These are phyloP conservation scores for Atrina japonica DNA, from an alignment of 2,888 invertebrate species.

Conservation along the genomic window DNA sequence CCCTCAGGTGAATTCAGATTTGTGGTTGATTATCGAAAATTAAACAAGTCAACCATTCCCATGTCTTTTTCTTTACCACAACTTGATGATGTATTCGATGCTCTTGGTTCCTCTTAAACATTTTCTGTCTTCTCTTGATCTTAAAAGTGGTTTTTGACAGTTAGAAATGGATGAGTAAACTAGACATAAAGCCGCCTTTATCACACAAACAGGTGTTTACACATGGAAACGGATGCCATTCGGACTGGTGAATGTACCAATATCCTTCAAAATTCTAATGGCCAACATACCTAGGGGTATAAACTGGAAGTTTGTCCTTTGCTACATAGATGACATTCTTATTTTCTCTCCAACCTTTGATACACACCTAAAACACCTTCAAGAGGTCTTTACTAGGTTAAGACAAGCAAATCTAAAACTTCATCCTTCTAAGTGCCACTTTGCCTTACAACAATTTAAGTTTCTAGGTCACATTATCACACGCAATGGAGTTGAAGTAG, in stretches of 20 bases:
- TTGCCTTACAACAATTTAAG: constrained; percentile 38
- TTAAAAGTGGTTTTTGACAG: constrained; percentile 42
- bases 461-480: constrained; percentile 48
- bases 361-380: constrained; percentile 46
- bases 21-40: constrained; percentile 41
- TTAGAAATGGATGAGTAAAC: constrained; percentile 37
- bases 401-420: constrained; percentile 45
- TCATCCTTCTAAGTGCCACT: constrained; percentile 51
- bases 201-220: constrained; percentile 46
- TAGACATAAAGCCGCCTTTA: constrained; percentile 47
- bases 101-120: constrained; percentile 28
- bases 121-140: constrained; percentile 29
- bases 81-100: constrained; percentile 39
- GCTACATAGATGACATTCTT: constrained; percentile 57
- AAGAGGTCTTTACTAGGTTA: constrained; percentile 45
- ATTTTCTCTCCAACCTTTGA: constrained; percentile 45
- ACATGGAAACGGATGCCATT: constrained; percentile 49
- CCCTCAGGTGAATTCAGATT: constrained; percentile 30
- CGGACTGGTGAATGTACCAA: constrained; percentile 51
- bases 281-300: constrained; percentile 40
- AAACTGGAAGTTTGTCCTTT: constrained; percentile 52
- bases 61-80: constrained; percentile 30
- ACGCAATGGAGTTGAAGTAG: constrained; percentile 39
- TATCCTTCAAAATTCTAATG: constrained; percentile 48
- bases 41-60: constrained; percentile 34